phyloP scores from a whole-genome alignment of 64 coral and sea anemone genomes.

The Astreopora myriophthalma region DNA sequence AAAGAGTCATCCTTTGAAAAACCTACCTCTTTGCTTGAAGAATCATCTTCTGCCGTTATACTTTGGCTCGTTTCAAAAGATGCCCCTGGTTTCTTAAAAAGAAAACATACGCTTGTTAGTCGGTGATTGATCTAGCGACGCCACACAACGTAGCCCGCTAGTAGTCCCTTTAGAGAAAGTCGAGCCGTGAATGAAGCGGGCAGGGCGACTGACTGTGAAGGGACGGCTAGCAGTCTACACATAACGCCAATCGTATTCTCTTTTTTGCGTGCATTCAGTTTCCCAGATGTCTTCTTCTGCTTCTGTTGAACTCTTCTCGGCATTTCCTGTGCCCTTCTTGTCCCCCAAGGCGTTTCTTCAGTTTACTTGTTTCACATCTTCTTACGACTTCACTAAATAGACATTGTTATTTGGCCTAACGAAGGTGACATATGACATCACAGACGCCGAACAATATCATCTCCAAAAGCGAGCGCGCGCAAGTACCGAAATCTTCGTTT shows the following conservation, averaged over 20 bases:
- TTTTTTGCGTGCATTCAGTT: not conserved
- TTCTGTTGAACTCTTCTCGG: too few species aligned
- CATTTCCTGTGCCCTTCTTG: too few species aligned
- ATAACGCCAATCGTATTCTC: too few species aligned
- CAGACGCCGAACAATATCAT: not conserved
- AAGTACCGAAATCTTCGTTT: not conserved
- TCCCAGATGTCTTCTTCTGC: too few species aligned
- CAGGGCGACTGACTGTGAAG: too few species aligned
- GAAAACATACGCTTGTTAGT: not conserved
- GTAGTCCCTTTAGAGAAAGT: too few species aligned
- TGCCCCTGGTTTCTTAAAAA: not conserved
- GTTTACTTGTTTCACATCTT: not conserved
- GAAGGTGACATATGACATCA: not conserved
- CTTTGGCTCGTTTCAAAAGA: not conserved
- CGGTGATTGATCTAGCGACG: not conserved
- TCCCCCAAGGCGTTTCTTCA: not conserved
- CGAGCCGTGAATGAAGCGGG: too few species aligned
- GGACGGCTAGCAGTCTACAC: too few species aligned
- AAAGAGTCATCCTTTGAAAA: not conserved
- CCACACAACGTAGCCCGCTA: too few species aligned
- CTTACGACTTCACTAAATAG: too few species aligned
- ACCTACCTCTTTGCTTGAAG: not conserved
- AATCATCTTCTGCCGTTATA: slow-evolving; percentile 2
- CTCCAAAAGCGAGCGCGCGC: not conserved
- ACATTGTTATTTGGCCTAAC: not conserved